Percentiles rank a stretch among this genome's conserved stretches.
Evolutionary conservation across 2,797 vertebrate genomes (phyloP).

Genomic region (Acomys russatus): DNA sequence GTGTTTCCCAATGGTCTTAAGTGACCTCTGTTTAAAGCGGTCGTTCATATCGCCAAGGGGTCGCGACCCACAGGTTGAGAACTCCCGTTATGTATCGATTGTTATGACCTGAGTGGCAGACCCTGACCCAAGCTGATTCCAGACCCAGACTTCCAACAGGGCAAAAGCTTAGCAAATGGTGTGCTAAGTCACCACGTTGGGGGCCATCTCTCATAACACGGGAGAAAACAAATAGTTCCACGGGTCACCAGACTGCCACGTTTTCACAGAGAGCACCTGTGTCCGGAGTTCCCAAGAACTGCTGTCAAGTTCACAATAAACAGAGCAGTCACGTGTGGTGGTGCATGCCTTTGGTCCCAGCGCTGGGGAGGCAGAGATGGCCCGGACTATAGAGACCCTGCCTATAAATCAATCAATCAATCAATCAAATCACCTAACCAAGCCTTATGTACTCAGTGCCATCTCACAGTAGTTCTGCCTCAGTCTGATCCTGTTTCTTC

Average conservation of each 20-base stretch:
- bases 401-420: neutral
- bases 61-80: neutral
- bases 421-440: too few species aligned
- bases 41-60: neutral
- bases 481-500: neutral
- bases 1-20: neutral
- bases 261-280: neutral
- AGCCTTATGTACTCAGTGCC: neutral
- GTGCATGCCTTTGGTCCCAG: neutral
- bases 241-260: neutral
- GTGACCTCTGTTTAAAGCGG: neutral
- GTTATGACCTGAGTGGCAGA: neutral
- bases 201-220: neutral
- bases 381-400: neutral
- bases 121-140: neutral
- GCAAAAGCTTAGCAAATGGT: neutral
- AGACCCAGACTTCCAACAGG: neutral
- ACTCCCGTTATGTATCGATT: neutral
- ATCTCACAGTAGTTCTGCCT: neutral
- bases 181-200: rapidly evolving
- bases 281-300: neutral
- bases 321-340: neutral
- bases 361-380: neutral
- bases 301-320: neutral
- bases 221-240: neutral